phyloP scores from a whole-genome alignment of 2,113 vertebrate genomes.

The Fulica atra region DNA sequence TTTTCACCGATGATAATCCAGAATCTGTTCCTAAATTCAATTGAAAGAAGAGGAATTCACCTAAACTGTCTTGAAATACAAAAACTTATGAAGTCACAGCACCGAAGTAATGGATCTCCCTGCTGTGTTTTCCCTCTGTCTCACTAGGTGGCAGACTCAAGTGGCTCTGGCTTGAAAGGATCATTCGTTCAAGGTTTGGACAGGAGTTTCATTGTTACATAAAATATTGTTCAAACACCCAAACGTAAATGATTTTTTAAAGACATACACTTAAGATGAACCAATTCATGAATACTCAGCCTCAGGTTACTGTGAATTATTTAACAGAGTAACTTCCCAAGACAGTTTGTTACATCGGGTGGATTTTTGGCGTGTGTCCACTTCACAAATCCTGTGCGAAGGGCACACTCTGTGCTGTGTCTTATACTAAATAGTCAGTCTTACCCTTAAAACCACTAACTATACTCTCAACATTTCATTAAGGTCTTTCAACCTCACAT shows the following conservation, averaged over 20 bases:
- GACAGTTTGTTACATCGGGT: not conserved
- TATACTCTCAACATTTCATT: not conserved
- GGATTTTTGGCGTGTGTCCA: not conserved
- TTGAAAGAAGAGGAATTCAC: not conserved
- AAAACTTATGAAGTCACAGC: accelerated
- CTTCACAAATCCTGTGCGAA: not conserved
- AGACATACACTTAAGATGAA: not conserved
- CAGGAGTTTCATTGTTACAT: not conserved
- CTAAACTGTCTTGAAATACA: not conserved
- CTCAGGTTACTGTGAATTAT: slow-evolving; percentile 17
- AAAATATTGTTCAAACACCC: not conserved
- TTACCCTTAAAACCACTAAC: not conserved
- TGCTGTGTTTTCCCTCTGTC: not conserved
- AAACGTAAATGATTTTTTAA: not conserved
- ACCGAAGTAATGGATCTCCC: accelerated
- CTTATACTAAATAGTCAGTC: not conserved
- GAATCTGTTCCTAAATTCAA: not conserved
- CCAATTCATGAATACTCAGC: not conserved
- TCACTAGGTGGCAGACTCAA: slow-evolving; percentile 16
- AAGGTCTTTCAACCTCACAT: not conserved
- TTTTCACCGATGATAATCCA: not conserved
- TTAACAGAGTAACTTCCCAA: not conserved
- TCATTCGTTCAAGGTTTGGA: not conserved
- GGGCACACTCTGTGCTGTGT: not conserved
- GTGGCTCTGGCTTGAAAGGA: not conserved